Base-by-base conservation (phyloP, 2,888 invertebrate genomes). In the Melinaea marsaeus region DNA sequence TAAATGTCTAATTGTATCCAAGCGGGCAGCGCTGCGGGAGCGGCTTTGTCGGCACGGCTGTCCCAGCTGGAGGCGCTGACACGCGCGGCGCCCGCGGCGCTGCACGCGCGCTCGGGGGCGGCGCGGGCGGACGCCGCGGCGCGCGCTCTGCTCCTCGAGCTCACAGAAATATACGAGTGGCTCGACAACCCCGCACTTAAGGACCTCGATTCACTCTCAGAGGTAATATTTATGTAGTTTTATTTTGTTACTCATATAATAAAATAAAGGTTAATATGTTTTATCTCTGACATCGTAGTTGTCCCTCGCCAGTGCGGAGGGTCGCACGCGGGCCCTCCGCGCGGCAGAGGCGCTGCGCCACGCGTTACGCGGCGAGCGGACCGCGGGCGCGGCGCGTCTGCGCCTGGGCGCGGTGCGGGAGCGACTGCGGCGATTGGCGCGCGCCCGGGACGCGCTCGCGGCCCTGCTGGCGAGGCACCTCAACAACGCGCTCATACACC, bases 401-500 rank as follows among this genome's bases (percentile, higher is more conserved):
- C 81, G 85, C 22, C 79, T 85, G 62, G 79, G 76, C 64, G 84
- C 81, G 51, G 79, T 83, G 70, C 75, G 86, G 60, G 85, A 85
- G 74, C 78, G 85, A 61, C 74, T 85, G 76, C 77, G 84, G 62
- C 76, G 83, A 2, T 76, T 86, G 65, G 69, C 74, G 65, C 82
- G 85, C 69, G 83, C 85, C n/a, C 72, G 73, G 2, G 85, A 85
- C 63, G 74, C 77, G 70, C 77, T 82, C n/a, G 95, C 96, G 46
- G 75, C 75, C 62, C 94, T 95, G 55, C 93, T 99, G 61, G 95
- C 96, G 66, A 93, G 98, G 32, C 98, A 99, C 84, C 92, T 99
- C 59, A 98, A 98, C 83, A 98, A 99, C 90, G 92, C 97, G 60
- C 97, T 99, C 74, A 97, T 98, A 76, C 98, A 99, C 88, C 94